Evolutionary conservation across 2,888 invertebrate species (phyloP).

Genomic region (Dasypolia templi): DNA sequence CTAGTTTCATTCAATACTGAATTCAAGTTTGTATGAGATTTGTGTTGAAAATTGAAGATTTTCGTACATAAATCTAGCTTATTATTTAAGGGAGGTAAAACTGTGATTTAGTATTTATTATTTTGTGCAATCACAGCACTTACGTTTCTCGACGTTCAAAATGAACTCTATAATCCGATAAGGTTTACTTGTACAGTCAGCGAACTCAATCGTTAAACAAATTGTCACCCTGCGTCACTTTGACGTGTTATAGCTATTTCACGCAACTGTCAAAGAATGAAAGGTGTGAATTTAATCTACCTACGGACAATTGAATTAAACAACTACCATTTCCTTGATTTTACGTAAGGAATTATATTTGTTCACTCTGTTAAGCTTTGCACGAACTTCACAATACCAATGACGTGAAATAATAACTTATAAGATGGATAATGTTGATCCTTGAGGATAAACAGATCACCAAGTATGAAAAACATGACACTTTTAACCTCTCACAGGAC

Average conservation of each 20-base stretch:
- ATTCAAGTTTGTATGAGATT: slow-evolving; percentile 23
- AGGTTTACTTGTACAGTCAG: not conserved
- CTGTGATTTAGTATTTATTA: not conserved
- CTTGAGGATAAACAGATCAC: not conserved
- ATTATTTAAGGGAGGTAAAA: not conserved
- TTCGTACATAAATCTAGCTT: not conserved
- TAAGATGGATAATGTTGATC: too few species aligned
- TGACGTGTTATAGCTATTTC: not conserved
- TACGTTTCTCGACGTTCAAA: not conserved
- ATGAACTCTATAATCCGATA: not conserved
- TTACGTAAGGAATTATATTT: not conserved
- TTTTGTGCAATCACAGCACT: not conserved
- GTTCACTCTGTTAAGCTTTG: not conserved
- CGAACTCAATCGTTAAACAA: not conserved
- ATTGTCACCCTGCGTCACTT: not conserved
- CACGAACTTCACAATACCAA: not conserved
- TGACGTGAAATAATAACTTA: too few species aligned
- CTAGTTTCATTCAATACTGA: slow-evolving; percentile 13
- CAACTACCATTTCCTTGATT: not conserved
- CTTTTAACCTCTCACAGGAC: not conserved
- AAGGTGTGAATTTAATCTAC: not conserved
- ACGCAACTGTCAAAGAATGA: not conserved
- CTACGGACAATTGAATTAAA: not conserved
- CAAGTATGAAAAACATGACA: not conserved
- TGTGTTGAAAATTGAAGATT: not conserved